Base-by-base conservation (phyloP, 2,113 vertebrate genomes). In the Eonycteris spelaea region DNA sequence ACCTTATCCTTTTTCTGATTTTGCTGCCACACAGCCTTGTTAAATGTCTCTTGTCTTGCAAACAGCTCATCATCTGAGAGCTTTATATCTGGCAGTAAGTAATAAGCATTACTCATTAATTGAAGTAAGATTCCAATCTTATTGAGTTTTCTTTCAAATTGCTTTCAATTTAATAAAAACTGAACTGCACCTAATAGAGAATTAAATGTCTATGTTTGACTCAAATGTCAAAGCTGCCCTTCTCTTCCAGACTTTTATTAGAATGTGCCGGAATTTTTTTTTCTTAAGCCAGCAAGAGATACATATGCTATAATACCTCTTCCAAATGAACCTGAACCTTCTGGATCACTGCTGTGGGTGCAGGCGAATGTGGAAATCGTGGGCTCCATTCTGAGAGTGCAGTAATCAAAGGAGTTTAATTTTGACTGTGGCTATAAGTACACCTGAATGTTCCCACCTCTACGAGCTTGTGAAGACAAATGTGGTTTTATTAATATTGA, bases 151-250 rank as follows among this genome's bases (percentile, higher is more conserved):
- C 67, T 73, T 97, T 88, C 96, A 92, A 96, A 96, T 93, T 94
- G 89, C 94, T 96, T 96, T 96, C 97, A 82, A 67, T 96, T 96
- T 97, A 94, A 95, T 96, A 96, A 97, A 97, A 96, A 85, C 43
- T 16, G 45, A 95, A 61, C 67, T 89, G 22, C 19, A 78, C 78
- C 91, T 95, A 91, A 86, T 73, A 95, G 68, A 94, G 68, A 95
- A 95, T 93, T 96, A 95, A 97, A 86, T 95, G 86, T 89, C 86
- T 96, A 30, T 43, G 73, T 91, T 93, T 96, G 55, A 55, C 87
- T 97, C 38, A 86, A 91, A 93, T 63, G 35, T 78, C 9, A 4
- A 91, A 96, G 80, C 48, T 6, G 15, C 28, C 53, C 82, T 89
- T 95, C 73, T 65, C 61, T 89, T 88, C 45, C 53, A 89, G 71